Percentiles rank a stretch among this genome's conserved stretches.
phyloP scores from a whole-genome alignment of 1,140 invertebrate genomes.

The Trypoxylus dichotomus region DNA sequence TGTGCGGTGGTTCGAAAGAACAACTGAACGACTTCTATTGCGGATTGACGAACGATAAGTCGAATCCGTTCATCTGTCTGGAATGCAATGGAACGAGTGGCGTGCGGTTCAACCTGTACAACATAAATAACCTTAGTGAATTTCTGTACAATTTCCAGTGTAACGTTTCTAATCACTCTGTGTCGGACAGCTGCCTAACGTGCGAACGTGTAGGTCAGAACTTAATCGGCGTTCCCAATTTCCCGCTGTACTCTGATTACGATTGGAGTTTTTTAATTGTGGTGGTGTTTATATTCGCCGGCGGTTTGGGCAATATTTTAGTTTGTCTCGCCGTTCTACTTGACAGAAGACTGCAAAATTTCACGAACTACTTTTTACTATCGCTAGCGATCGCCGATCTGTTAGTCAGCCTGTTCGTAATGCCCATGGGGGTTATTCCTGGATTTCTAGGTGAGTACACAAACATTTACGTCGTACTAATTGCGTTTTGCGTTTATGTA shows the following conservation, averaged over 20 bases:
- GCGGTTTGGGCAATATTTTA: constrained; percentile 87
- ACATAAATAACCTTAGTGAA: constrained; percentile 15
- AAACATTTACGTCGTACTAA: not conserved
- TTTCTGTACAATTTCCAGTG: constrained; percentile 24
- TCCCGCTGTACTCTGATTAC: constrained; percentile 49
- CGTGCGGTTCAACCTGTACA: constrained; percentile 5
- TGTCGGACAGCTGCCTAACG: constrained; percentile 11
- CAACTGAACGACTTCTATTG: constrained; percentile 7
- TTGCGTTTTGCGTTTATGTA: not conserved
- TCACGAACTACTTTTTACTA: constrained; percentile 93
- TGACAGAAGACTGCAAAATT: constrained; percentile 84
- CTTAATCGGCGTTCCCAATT: not conserved
- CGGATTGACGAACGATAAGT: constrained; percentile 13
- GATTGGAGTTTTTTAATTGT: constrained; percentile 80
- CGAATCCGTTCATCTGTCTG: not conserved
- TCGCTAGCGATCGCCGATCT: constrained; percentile 92
- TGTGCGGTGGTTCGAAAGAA: not conserved
- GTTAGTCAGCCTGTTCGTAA: constrained; percentile 86
- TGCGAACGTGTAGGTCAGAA: constrained; percentile 18
- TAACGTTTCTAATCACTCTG: constrained; percentile 14
- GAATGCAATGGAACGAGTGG: constrained; percentile 13
- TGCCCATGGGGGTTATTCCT: constrained; percentile 85
- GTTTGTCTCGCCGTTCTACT: constrained; percentile 87
- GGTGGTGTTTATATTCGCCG: constrained; percentile 80
- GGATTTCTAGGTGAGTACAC: constrained; percentile 78